Base-by-base conservation (phyloP, 1,140 invertebrate genomes). In the Fopius arisanus region DNA sequence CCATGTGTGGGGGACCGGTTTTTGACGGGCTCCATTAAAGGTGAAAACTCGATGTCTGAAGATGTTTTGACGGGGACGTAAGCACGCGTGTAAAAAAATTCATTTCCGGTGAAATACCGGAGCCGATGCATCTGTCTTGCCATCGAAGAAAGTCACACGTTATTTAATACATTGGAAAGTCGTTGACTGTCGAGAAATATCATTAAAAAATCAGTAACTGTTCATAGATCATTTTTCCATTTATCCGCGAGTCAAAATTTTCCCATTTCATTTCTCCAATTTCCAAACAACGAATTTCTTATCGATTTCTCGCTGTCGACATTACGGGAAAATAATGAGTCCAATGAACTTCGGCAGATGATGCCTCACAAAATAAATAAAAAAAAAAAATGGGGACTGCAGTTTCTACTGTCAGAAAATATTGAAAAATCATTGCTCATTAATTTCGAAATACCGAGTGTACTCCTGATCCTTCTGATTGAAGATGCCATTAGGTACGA, bases 131-230 rank as follows among this genome's bases (percentile, higher is more conserved):
- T 37, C 33, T 37, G 33, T 48, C 4, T 14, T 19, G 1, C 40
- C n/a, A 19, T 19, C 43, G 43, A 48, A 16, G 43, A 48, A 48
- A 48, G 43, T 48, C 14, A 48, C 43, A 48, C 43, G 43, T 48
- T 48, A 48, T 48, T 48, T 48, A 48, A 48, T 48, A n/a, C 43
- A 48, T 48, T 48, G 43, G 43, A 48, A 48, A 48, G 43, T n/a
- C n/a, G 7, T 16, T 48, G 43, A 48, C 43, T 16, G 43, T 16
- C 14, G 43, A 16, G 7, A n/a, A 48, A 48, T n/a, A 48, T 12
- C 43, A 16, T 14, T 12, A n/a, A 5, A 48, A 48, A 48, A 48
- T 48, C 14, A 37, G 33, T 37, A 37, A 37, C 12, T 37, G 33
- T 37, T 37, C 33, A 37, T 12, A 37, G 12, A 37, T 37, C 33